These are phyloP conservation scores for Pavo muticus DNA, from an alignment of 2,113 vertebrate genomes.

Conservation along the genomic window DNA sequence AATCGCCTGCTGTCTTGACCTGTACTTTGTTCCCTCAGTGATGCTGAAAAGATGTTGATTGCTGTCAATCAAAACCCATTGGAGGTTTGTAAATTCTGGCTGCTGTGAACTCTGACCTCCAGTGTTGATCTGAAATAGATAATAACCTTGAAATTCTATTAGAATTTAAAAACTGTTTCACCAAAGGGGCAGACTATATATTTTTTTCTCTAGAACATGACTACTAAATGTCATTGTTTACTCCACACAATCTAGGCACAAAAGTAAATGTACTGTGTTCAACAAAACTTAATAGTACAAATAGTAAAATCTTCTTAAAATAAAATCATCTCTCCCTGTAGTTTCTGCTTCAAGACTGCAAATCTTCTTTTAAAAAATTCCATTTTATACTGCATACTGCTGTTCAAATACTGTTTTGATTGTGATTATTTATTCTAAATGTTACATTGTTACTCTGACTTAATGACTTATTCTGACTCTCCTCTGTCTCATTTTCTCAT, in stretches of 20 bases:
- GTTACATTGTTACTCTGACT: constrained; percentile 12
- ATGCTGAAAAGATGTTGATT: constrained; percentile 94
- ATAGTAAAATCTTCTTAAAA: constrained; percentile 44
- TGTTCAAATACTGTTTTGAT: constrained; percentile 31
- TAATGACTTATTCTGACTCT: constrained; percentile 17
- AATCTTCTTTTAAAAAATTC: constrained; percentile 19
- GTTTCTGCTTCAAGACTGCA: constrained; percentile 12
- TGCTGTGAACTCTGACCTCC: constrained; percentile 93
- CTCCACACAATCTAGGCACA: constrained; percentile 28
- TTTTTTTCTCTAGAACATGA: constrained; percentile 65
- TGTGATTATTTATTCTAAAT: constrained; percentile 37
- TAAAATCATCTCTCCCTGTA: neutral
- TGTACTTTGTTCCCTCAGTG: constrained; percentile 95
- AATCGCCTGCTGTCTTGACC: constrained; percentile 94
- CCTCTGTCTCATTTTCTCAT: constrained; percentile 13
- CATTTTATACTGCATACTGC: neutral
- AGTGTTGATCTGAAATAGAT: constrained; percentile 93
- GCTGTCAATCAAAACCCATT: constrained; percentile 97
- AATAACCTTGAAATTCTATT: constrained; percentile 97
- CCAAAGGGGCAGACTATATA: constrained; percentile 78
- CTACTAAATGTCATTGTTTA: constrained; percentile 72
- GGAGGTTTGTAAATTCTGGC: constrained; percentile 91
- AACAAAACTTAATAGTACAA: constrained; percentile 53
- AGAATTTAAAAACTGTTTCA: constrained; percentile 95
- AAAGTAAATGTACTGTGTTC: constrained; percentile 52